phyloP scores from a whole-genome alignment of 2,113 vertebrate species.

The Caracal caracal region DNA sequence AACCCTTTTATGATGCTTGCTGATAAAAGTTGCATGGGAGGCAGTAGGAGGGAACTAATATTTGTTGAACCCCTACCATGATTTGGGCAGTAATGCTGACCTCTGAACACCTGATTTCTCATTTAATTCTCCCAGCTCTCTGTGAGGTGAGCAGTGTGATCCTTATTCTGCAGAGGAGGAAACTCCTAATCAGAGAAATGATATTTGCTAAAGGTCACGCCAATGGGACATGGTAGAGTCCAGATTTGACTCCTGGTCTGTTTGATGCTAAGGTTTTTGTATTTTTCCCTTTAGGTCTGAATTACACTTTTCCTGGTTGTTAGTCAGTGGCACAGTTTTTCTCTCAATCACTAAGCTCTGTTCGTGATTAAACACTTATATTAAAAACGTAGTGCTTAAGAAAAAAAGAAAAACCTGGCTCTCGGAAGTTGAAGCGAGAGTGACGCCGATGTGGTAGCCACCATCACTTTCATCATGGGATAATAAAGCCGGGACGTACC shows the following conservation, averaged over 20 bases:
- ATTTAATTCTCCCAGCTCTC: not conserved
- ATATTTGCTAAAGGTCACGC: not conserved
- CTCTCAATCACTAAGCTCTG: not conserved
- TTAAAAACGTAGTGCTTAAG: not conserved
- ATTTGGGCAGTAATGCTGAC: not conserved
- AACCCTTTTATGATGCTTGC: not conserved
- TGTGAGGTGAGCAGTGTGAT: not conserved
- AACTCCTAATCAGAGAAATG: not conserved
- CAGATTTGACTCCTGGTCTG: not conserved
- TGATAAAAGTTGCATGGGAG: not conserved
- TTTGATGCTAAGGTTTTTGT: not conserved
- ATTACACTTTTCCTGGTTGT: slow-evolving; percentile 19
- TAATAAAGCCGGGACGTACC: too few species aligned
- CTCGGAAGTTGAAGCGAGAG: too few species aligned
- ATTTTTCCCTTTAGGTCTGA: slow-evolving; percentile 45
- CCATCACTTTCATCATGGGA: too few species aligned
- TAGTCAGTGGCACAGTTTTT: not conserved
- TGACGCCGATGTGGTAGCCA: too few species aligned
- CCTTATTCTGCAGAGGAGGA: not conserved
- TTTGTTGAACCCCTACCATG: not conserved
- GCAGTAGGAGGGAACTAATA: not conserved
- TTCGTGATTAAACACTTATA: not conserved
- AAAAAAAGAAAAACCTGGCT: too few species aligned
- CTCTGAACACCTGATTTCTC: not conserved
- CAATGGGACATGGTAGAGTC: not conserved